These are phyloP conservation scores for Phrynosoma platyrhinos DNA, from an alignment of 2,113 vertebrate genomes.

Conservation along the genomic window DNA sequence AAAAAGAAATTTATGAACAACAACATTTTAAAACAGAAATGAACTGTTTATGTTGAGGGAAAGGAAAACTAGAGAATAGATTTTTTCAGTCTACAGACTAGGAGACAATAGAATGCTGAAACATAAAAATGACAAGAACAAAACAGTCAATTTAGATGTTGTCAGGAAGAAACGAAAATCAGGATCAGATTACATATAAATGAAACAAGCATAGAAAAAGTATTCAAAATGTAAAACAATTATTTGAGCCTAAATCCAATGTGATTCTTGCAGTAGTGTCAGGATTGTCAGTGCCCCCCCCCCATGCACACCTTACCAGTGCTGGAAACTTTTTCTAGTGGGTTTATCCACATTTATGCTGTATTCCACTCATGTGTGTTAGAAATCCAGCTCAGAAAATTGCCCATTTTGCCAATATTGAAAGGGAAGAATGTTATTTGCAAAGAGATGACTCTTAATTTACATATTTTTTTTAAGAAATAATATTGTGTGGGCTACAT, in stretches of 20 bases:
- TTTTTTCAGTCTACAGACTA: neutral
- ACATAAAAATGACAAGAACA: neutral
- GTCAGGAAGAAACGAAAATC: neutral
- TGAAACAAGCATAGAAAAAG: neutral
- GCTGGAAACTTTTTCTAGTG: no score
- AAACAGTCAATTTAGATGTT: neutral
- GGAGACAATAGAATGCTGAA: neutral
- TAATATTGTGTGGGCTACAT: neutral
- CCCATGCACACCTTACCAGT: no score
- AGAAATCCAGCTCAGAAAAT: neutral
- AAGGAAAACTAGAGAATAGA: neutral
- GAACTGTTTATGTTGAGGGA: neutral
- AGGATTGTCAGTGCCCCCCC: no score
- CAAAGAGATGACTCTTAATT: neutral
- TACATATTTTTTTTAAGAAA: neutral
- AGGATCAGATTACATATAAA: neutral
- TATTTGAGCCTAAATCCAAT: no score
- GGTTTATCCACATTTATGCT: no score
- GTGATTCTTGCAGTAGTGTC: no score
- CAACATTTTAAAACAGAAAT: neutral
- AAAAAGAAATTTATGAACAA: neutral
- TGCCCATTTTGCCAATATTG: neutral
- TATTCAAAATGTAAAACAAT: no score
- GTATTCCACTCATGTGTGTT: no score
- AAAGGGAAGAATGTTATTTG: neutral